Percentiles rank a stretch among this genome's conserved stretches.
These are phyloP conservation scores for Scolanthus callimorphus DNA, from an alignment of 92 coral and sea anemone genomes.

Conservation along the genomic window DNA sequence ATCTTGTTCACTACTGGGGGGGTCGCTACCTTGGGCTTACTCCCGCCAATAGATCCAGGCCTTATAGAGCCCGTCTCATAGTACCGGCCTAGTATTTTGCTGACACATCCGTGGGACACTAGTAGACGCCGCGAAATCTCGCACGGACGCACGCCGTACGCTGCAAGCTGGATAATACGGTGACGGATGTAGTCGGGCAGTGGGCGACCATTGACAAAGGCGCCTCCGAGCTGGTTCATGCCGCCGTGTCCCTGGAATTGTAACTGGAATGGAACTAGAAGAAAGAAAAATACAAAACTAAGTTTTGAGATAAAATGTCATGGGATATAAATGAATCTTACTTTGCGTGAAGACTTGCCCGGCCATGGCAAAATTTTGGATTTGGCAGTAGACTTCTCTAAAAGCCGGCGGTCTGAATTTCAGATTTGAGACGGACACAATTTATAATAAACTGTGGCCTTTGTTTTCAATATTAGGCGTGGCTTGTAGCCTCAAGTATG, in stretches of 20 bases:
- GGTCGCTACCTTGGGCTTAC: constrained; percentile 98
- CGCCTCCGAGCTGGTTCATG: constrained; percentile 87
- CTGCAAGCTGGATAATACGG: constrained; percentile 93
- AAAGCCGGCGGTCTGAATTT: no score
- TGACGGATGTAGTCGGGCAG: constrained; percentile 97
- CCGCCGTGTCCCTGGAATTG: constrained; percentile 88
- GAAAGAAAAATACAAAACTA: no score
- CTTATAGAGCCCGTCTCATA: constrained; percentile 96
- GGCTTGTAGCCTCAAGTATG: no score
- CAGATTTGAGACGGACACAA: no score
- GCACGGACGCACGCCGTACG: constrained; percentile 95
- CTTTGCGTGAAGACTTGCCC: no score
- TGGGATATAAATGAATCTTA: no score
- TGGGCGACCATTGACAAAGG: constrained; percentile 92
- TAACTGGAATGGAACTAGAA: constrained; percentile 64
- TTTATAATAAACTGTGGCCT: no score
- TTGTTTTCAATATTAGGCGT: no score
- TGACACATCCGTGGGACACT: constrained; percentile 95
- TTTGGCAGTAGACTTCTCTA: no score
- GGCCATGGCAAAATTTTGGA: no score
- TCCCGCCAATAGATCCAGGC: constrained; percentile 99
- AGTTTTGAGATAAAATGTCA: no score
- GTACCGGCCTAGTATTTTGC: constrained; percentile 91
- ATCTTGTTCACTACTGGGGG: constrained; percentile 96
- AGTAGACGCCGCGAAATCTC: constrained; percentile 87